Evolutionary conservation across 2,113 vertebrate genomes (phyloP).

Genomic region (Ifrita kowaldi): DNA sequence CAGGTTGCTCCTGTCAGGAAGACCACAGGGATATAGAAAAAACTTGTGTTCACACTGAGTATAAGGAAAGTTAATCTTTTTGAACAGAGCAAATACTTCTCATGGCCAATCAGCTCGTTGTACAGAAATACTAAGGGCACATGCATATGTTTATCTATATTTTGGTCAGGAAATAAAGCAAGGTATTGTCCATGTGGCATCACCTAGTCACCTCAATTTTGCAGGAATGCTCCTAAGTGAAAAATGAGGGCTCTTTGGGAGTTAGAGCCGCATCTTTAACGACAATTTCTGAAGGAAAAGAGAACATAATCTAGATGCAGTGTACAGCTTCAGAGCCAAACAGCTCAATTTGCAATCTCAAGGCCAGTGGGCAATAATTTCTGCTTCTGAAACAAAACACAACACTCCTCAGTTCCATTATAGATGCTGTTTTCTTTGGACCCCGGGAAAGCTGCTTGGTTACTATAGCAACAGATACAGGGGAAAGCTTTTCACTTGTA

Average conservation of each 20-base stretch:
- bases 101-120: not conserved
- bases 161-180: not conserved
- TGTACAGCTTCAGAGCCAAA: not conserved
- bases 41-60: not conserved
- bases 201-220: not conserved
- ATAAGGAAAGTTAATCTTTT: not conserved
- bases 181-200: not conserved
- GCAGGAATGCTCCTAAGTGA: not conserved
- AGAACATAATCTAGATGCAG: not conserved
- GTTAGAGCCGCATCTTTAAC: not conserved
- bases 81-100: not conserved
- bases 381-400: not conserved
- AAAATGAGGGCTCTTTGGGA: not conserved
- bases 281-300: not conserved
- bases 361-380: not conserved
- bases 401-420: not conserved
- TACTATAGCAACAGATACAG: constrained; percentile 63
- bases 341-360: not conserved
- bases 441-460: constrained; percentile 57
- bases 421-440: not conserved
- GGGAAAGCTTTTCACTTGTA: constrained; percentile 56
- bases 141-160: not conserved
- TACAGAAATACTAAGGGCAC: not conserved
- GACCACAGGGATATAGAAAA: not conserved
- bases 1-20: not conserved